Evolutionary conservation across 1,140 invertebrate species (phyloP).

Genomic region (Lepidurus packardi): DNA sequence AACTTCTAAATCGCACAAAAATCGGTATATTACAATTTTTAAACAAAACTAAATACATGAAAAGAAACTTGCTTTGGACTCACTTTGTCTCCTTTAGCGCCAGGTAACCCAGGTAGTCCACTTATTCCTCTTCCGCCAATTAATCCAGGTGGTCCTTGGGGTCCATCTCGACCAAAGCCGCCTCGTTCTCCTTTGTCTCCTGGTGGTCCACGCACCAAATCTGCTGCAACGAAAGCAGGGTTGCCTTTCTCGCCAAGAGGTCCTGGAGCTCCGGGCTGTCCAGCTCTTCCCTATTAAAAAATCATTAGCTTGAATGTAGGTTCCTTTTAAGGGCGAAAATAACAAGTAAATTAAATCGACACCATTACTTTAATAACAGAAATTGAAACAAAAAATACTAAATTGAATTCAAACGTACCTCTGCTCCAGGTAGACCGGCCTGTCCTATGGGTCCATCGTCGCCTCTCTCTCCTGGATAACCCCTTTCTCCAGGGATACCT

Average conservation of each 20-base stretch:
- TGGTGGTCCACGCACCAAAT: constrained; percentile 50
- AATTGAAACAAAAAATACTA: background rate
- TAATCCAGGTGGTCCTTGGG: constrained; percentile 50
- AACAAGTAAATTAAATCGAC: background rate
- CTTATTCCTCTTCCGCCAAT: constrained; percentile 51
- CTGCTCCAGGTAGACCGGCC: constrained; percentile 55
- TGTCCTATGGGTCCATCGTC: constrained; percentile 47
- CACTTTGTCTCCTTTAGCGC: constrained; percentile 57
- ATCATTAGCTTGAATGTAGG: constrained; percentile 5
- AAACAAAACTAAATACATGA: too few relatives aligned
- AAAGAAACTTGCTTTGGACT: background rate
- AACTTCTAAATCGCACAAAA: background rate
- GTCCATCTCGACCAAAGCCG: constrained; percentile 43
- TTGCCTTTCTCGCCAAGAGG: constrained; percentile 59
- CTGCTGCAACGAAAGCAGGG: constrained; percentile 51
- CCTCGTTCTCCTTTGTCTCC: constrained; percentile 74
- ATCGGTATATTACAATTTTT: constrained; percentile 25
- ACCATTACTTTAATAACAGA: constrained; percentile 24
- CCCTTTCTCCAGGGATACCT: constrained; percentile 61
- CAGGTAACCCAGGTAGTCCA: constrained; percentile 61
- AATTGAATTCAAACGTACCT: constrained; percentile 33
- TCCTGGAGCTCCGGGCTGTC: constrained; percentile 65
- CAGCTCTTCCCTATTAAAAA: constrained; percentile 55
- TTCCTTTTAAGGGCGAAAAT: background rate
- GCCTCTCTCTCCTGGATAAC: constrained; percentile 52